These are phyloP conservation scores for Notodonta dromedarius DNA, from an alignment of 2,888 invertebrate species.

Conservation along the genomic window DNA sequence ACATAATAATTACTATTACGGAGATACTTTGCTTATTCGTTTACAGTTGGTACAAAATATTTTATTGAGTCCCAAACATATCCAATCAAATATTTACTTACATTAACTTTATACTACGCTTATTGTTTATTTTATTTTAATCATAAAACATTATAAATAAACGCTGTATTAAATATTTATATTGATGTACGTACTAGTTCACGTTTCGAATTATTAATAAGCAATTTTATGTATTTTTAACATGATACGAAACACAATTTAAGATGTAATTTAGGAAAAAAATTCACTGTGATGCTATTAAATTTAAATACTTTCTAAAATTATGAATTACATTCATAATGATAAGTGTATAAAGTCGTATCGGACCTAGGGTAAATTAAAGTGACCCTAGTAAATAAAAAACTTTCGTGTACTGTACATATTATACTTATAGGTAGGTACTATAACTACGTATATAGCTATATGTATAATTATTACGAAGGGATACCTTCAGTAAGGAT, in stretches of 20 bases:
- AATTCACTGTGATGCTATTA: constrained; percentile 81
- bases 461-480: neutral
- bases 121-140: no score
- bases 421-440: constrained; percentile 39
- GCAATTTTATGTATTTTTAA: constrained; percentile 11
- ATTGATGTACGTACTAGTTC: constrained; percentile 10
- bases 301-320: constrained; percentile 45
- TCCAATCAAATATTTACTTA: no score
- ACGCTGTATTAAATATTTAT: neutral
- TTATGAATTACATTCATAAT: constrained; percentile 43
- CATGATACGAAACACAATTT: constrained; percentile 32
- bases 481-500: neutral
- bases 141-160: no score
- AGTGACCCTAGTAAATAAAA: constrained; percentile 44
- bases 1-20: no score
- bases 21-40: no score
- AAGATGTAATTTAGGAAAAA: constrained; percentile 50
- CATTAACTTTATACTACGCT: no score
- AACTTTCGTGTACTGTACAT: constrained; percentile 39
- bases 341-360: constrained; percentile 39
- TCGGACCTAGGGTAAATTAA: constrained; percentile 36
- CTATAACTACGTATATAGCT: no score
- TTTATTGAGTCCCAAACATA: no score
- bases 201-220: constrained; percentile 4
- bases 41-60: no score